Percentiles rank a stretch among this genome's conserved stretches.
Conservation (phyloP, 2,797 vertebrate species). For the Numenius phaeopus region DNA sequence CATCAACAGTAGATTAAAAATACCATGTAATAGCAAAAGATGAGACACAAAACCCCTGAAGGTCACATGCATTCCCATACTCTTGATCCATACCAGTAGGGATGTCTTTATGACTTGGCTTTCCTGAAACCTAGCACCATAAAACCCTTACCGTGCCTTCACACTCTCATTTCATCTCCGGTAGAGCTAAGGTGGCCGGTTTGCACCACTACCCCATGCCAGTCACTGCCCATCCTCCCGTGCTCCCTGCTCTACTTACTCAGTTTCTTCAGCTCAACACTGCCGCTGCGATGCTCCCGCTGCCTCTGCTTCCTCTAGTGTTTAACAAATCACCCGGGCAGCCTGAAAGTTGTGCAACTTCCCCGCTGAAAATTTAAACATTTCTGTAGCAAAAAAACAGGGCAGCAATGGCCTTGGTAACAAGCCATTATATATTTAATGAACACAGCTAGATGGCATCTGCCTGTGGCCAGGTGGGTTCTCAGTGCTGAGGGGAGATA, state of each 20-base stretch:
- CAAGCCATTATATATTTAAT: neutral
- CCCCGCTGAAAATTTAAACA: too few relatives aligned
- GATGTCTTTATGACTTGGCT: neutral
- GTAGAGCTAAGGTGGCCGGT: neutral
- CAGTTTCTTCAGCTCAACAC: neutral
- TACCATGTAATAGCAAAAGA: neutral
- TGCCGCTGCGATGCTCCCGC: accelerated
- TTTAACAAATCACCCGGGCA: neutral
- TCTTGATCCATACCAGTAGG: neutral
- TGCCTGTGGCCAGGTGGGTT: neutral
- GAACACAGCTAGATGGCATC: neutral
- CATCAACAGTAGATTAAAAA: neutral
- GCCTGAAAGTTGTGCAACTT: neutral
- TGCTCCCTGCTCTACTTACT: neutral
- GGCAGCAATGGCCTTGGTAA: neutral
- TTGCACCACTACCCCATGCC: neutral
- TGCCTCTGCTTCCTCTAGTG: neutral
- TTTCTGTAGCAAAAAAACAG: too few relatives aligned
- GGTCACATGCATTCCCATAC: neutral
- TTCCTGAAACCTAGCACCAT: neutral
- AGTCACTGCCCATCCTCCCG: accelerated
- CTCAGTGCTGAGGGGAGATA: neutral
- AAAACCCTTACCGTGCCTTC: neutral
- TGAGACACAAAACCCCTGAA: neutral
- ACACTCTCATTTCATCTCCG: neutral